Evolutionary conservation across 1,140 invertebrate genomes (phyloP), one percentile per base, ranked within the genome.

Genomic region (Halesus radiatus): DNA sequence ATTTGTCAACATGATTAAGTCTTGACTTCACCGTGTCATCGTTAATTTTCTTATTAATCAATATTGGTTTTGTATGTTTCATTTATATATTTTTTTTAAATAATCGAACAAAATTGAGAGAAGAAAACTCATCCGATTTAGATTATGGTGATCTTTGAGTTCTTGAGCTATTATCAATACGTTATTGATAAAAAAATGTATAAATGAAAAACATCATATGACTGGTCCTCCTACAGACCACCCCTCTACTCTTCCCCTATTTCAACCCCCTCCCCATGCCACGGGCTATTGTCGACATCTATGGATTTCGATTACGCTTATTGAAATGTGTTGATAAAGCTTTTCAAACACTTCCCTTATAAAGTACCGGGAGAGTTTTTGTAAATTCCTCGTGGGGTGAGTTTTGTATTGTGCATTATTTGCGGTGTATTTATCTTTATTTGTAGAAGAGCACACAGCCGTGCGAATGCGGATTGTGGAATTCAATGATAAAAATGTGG

Each of bases 261-360:
- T 60, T 20, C 56, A 23, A 23, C 32, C 29, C 29, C 29, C 26
- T 16, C 32, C 29, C 53, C 58, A 53, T 53, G 73, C 76, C 72
- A 22, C 20, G 10, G 73, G 70, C 72, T 58, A 81, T 81, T 81
- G 80, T 81, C 70, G 50, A 18, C 68, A 62, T 45, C 53, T 73
- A 37, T 45, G 72, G 76, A 79, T 82, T 79, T 79, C 81, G 23
- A 80, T 82, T 82, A 70, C 78, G 56, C 77, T 82, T 74, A 64
- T 80, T 70, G 56, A 79, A 82, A 79, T 77, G 81, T 82, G 78
- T 82, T 82, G 81, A 82, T 82, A 72, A 80, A 79, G 78, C 78
- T 80, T 79, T 81, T 68, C 53, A 80, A 82, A 79, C 73, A 62
- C 58, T 76, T 81, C 73, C 72, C 70, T 32, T 15, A 7, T 15